These are phyloP conservation scores for Neolamprologus brichardi DNA, from an alignment of 2,113 vertebrate genomes.

Conservation along the genomic window DNA sequence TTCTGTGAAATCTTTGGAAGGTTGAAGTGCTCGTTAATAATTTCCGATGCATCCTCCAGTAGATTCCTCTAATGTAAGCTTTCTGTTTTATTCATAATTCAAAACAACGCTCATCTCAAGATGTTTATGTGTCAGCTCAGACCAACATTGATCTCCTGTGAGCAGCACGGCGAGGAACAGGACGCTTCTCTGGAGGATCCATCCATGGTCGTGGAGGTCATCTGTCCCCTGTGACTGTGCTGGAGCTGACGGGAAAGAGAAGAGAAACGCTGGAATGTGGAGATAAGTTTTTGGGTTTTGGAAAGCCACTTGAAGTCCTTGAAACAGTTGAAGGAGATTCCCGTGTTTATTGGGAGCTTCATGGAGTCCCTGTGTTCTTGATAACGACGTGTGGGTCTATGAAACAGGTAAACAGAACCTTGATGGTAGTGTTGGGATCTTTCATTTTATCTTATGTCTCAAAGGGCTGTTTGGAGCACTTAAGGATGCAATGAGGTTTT, in stretches of 20 bases:
- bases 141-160: accelerated
- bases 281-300: accelerated
- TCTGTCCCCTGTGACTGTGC: background rate
- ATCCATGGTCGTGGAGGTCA: background rate
- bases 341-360: background rate
- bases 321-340: background rate
- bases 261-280: background rate
- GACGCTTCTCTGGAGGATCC: background rate
- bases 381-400: accelerated
- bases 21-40: background rate
- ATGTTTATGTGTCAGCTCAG: background rate
- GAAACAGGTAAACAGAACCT: background rate
- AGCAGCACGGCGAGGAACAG: background rate
- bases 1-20: background rate
- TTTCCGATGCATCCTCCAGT: accelerated
- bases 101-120: background rate
- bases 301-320: background rate
- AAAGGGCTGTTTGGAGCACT: background rate
- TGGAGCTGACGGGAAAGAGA: accelerated
- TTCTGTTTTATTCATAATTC: background rate
- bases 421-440: background rate
- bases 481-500: background rate
- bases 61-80: background rate
- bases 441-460: accelerated
- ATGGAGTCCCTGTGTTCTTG: background rate